Base-by-base conservation (phyloP, 2,113 vertebrate genomes). In the Coptodon rendalli region DNA sequence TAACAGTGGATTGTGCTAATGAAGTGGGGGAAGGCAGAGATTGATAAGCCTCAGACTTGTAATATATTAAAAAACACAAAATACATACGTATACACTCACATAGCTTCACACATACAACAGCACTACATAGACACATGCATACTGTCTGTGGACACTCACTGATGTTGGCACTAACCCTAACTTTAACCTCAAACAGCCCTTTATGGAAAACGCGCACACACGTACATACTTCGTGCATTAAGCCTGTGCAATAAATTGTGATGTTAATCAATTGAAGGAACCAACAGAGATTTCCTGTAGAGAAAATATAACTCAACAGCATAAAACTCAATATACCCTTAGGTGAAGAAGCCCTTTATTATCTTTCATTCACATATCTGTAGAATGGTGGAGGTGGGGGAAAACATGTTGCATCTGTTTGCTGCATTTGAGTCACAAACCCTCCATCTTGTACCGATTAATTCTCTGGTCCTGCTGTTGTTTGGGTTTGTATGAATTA, bases 241-340 rank as follows among this genome's bases (percentile, higher is more conserved):
- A 78, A 45, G 12, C 24, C 81, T 63, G 52, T 80, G 80, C 52
- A 91, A 50, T 92, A 91, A 91, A 89, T 87, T 84, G 29, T 56
- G 43, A 81, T 87, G 86, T 89, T 90, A 90, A 91, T 94, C 92
- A 92, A 87, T 12, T 87, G 38, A 66, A 61, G 12, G 71, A 82
- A 82, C 56, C 86, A 43, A 10, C 7, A 40, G 89, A 84, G 71
- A 84, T 84, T 91, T 88, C 31, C 84, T 63, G 27, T 31, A 48
- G 84, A 19, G 54, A 88, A 92, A 81, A 78, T 48, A 81, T 6
- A 76, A 86, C 22, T 85, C 31, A 84, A 84, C 82, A 80, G 34
- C 34, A 83, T 82, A 19, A 81, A 45, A 84, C 14, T 56, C 19
- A 86, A 22, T 68, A 29, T 24, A 43, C 61, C 31, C 24, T 14